Evolutionary conservation across 2,113 vertebrate species (phyloP).

Genomic region (Grammatotria lemairii): DNA sequence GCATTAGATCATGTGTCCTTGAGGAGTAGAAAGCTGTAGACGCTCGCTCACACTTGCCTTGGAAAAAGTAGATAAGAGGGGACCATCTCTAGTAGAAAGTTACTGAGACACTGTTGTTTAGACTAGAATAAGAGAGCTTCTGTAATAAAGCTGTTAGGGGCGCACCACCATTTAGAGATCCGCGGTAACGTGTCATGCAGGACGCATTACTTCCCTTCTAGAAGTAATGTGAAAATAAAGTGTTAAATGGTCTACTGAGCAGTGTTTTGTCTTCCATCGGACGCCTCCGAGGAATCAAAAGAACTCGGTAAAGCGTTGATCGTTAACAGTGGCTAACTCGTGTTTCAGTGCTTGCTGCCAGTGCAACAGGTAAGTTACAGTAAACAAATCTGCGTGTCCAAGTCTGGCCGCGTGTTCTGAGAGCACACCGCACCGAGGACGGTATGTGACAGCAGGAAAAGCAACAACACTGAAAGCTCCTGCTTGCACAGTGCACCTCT

Average conservation of each 20-base stretch:
- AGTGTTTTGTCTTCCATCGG: neutral
- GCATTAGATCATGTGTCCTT: neutral
- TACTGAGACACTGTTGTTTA: neutral
- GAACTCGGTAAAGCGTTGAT: neutral
- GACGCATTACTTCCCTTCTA: neutral
- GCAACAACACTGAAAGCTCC: neutral
- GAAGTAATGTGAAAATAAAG: neutral
- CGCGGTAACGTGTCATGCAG: fast-evolving
- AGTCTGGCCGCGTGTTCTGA: neutral
- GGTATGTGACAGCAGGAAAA: neutral
- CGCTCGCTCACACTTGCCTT: neutral
- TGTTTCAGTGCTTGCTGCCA: neutral
- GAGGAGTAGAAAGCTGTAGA: neutral
- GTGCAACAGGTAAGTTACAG: slow-evolving; percentile 16
- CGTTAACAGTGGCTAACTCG: neutral
- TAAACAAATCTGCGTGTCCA: neutral
- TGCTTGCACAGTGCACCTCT: neutral
- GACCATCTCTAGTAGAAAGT: neutral
- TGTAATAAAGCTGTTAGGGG: neutral
- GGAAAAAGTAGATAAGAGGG: neutral
- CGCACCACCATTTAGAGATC: fast-evolving
- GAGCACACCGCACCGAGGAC: neutral
- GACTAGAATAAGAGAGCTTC: neutral
- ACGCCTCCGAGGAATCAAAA: neutral
- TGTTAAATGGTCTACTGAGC: neutral